phyloP scores from a whole-genome alignment of 23 tunicate species.

The Phallusia fumigata region DNA sequence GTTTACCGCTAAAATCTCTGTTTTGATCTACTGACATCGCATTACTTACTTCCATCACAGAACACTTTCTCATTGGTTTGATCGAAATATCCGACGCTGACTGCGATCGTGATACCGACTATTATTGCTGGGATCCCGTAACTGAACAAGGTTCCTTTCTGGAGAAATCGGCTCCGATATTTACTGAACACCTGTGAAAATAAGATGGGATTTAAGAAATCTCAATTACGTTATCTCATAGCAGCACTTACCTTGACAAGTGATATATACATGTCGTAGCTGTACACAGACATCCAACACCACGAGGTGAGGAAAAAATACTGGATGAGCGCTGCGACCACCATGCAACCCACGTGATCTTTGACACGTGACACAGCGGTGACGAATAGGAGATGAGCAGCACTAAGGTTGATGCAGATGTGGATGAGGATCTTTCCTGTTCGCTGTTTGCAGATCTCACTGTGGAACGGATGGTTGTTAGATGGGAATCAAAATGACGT shows the following conservation, averaged over 20 bases:
- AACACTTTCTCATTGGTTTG: background rate
- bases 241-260: conserved; percentile 25
- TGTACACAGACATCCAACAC: conserved; percentile 52
- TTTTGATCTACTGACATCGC: too few species aligned
- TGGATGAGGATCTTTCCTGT: conserved; percentile 34
- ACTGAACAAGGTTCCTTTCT: background rate
- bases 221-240: background rate
- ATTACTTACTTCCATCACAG: conserved; percentile 3
- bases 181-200: conserved; percentile 14
- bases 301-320: conserved; percentile 41
- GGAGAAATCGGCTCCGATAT: background rate
- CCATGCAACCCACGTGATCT: background rate
- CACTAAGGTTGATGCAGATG: conserved; percentile 29
- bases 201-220: background rate
- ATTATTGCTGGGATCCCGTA: conserved; percentile 7
- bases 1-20: too few species aligned
- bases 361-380: conserved; percentile 20
- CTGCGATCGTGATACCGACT: background rate
- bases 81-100: conserved; percentile 10
- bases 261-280: conserved; percentile 53
- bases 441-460: conserved; percentile 37
- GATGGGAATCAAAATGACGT: background rate
- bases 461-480: background rate
- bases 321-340: conserved; percentile 40
- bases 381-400: conserved; percentile 31